Evolutionary conservation across 2,113 vertebrate species (phyloP), one percentile per base, ranked within the genome.

Genomic region (Phainopepla nitens): DNA sequence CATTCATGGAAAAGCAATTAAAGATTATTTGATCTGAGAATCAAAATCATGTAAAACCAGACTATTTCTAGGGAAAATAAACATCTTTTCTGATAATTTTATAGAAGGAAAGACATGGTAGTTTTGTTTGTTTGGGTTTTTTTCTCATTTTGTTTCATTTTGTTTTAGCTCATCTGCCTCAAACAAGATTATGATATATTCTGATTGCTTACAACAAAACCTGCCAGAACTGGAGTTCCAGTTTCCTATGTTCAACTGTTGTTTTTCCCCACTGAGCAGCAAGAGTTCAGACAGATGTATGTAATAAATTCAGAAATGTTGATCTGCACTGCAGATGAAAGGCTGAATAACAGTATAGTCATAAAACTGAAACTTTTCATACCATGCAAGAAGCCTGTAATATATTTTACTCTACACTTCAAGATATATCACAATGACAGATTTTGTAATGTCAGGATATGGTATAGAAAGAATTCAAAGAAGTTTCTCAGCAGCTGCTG

Each of bases 231-330:
- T 70, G 73, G 50, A 69, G 71, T 77, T 90, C 86, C 60, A 35
- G 45, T 68, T 96, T 93, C 76, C 70, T 94, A 58, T 57, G 86
- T 96, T 96, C 51, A 82, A 95, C 91, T 97, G 96, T 93, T 97
- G 86, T 77, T 89, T 91, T 94, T 94, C 96, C 95, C 96, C 91
- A 93, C 95, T 49, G 97, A 98, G 97, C 96, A 92, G 87, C 89
- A 80, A 97, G 97, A 96, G 93, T 93, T 94, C 94, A 97, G 97
- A 98, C 98, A 97, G 85, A 95, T 94, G 92, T 89, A 94, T 97
- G 96, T 95, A 95, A 95, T 97, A 95, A 96, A 97, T 96, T 98
- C 95, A 97, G 97, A 98, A 97, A 98, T 88, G 97, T 94, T 97
- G 97, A 94, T 95, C 96, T 94, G 91, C 70, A 70, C 94, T 89